A percentile compares a stretch with the other conserved stretches of the same genome.
These are phyloP conservation scores for Acleris sparsana DNA, from an alignment of 2,888 invertebrate species.

Conservation along the genomic window DNA sequence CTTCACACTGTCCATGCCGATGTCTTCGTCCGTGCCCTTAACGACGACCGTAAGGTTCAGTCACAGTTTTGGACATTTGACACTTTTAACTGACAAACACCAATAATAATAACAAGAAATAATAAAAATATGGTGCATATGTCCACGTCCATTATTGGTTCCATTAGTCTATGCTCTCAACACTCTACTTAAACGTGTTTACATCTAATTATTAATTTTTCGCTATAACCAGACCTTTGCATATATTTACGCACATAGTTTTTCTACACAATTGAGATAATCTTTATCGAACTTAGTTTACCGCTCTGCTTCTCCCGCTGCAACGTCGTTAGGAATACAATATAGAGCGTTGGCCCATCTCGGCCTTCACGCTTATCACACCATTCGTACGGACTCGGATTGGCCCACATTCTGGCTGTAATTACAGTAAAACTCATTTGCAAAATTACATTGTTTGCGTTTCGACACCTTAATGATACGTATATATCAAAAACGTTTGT, in stretches of 20 bases:
- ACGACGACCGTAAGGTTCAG: too few species aligned
- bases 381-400: slow-evolving; percentile 12
- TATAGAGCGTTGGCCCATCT: slow-evolving; percentile 26
- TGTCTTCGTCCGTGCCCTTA: too few species aligned
- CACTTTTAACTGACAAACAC: too few species aligned
- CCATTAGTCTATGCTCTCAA: too few species aligned
- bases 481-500: slow-evolving; percentile 16
- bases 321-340: slow-evolving; percentile 27
- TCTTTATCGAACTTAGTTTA: slow-evolving; percentile 17
- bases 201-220: too few species aligned
- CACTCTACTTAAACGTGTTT: too few species aligned
- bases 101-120: too few species aligned
- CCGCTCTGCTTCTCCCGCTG: slow-evolving; percentile 15
- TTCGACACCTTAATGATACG: slow-evolving; percentile 27
- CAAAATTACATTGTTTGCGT: slow-evolving; percentile 30
- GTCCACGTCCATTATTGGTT: too few species aligned
- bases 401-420: slow-evolving; percentile 25
- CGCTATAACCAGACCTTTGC: neutral
- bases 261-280: slow-evolving; percentile 8
- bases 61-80: too few species aligned
- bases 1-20: too few species aligned
- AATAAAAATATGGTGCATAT: too few species aligned
- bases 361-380: slow-evolving; percentile 30
- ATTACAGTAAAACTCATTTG: slow-evolving; percentile 25
- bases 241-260: neutral